A percentile compares a stretch with the other conserved stretches of the same genome.
These are phyloP conservation scores for Centruroides vittatus DNA, from an alignment of 1,140 invertebrate species.

Conservation along the genomic window DNA sequence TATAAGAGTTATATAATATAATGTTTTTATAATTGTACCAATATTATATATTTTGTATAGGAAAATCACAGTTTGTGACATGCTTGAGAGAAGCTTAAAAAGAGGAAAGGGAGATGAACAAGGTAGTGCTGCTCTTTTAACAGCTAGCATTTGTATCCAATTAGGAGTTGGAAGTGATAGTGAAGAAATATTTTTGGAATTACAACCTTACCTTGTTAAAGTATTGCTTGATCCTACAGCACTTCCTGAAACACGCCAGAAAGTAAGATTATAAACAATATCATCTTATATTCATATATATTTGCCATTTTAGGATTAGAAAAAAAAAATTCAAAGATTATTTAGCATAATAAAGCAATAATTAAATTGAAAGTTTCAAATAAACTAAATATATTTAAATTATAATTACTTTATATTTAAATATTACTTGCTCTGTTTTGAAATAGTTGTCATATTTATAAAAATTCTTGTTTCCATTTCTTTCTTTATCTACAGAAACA, in stretches of 20 bases:
- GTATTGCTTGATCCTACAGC: conserved; percentile 45
- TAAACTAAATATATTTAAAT: no score
- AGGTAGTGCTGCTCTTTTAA: conserved; percentile 57
- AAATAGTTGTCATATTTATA: no score
- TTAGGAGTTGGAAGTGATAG: conserved; percentile 48
- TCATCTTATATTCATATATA: no score
- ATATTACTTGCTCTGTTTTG: no score
- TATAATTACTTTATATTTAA: no score
- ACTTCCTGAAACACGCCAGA: conserved; percentile 40
- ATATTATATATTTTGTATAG: conserved; percentile 26
- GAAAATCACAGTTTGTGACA: conserved; percentile 62
- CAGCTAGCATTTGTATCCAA: conserved; percentile 66
- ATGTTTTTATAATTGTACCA: not conserved
- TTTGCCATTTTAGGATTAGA: no score
- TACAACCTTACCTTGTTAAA: conserved; percentile 42
- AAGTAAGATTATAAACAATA: conserved; percentile 34
- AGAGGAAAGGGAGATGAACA: conserved; percentile 68
- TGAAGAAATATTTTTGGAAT: conserved; percentile 42
- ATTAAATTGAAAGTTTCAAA: no score
- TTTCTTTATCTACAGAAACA: no score
- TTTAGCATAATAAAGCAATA: no score
- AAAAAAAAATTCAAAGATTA: no score
- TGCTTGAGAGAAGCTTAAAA: conserved; percentile 59
- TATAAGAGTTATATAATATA: not conserved
- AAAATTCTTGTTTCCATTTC: no score